Evolutionary conservation across 2,113 vertebrate species (phyloP).

Genomic region (Acrocephalus kingi): DNA sequence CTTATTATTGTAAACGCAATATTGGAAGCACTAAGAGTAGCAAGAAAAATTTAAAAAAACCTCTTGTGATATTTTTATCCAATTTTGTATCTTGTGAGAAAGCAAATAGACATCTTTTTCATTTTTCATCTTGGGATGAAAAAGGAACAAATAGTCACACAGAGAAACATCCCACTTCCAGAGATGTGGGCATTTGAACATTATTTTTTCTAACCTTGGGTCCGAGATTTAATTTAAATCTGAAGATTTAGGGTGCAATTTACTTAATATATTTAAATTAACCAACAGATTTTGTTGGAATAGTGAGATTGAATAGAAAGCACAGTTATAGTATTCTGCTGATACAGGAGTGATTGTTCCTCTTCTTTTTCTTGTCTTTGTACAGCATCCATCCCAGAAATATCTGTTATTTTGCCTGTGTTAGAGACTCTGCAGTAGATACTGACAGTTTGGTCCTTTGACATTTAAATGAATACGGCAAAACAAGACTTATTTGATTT

Average conservation of each 20-base stretch:
- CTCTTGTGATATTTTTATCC: background rate
- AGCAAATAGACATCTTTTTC: background rate
- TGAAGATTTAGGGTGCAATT: background rate
- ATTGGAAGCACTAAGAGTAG: background rate
- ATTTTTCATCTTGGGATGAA: background rate
- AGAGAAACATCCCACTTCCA: background rate
- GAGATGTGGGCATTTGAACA: background rate
- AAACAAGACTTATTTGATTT: slow-evolving; percentile 8
- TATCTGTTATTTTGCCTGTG: background rate
- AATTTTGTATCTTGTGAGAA: background rate
- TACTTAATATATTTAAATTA: background rate
- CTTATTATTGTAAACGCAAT: background rate
- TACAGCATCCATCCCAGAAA: background rate
- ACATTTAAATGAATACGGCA: slow-evolving; percentile 20
- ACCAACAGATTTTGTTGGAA: background rate
- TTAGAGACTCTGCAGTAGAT: background rate
- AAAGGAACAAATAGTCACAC: background rate
- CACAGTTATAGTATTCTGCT: background rate
- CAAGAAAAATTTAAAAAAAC: background rate
- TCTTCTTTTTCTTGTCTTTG: background rate
- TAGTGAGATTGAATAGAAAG: background rate
- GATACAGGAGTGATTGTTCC: background rate
- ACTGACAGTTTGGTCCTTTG: background rate
- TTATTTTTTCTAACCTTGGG: background rate
- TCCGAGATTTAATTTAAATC: background rate